Evolutionary conservation across 2,888 invertebrate genomes (phyloP).

Genomic region (Conus canariensis): DNA sequence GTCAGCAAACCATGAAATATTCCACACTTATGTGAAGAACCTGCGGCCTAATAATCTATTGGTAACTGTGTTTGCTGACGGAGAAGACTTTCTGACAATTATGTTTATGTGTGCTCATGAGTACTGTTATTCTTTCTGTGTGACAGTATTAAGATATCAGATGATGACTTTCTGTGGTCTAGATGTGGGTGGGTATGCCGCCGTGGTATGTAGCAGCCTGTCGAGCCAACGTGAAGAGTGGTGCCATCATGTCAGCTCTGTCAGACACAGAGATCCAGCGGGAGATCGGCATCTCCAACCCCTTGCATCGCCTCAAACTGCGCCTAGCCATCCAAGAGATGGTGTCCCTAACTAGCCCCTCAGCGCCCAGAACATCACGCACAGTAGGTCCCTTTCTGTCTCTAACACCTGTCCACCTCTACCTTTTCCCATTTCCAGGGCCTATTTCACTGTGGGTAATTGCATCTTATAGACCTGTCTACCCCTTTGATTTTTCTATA

Average conservation of each 20-base stretch:
- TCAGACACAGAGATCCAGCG: conserved; percentile 99
- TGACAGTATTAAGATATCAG: too few relatives aligned
- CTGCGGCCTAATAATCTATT: too few relatives aligned
- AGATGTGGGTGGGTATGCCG: conserved; percentile 99
- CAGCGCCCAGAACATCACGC: conserved; percentile 97
- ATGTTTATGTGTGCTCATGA: too few relatives aligned
- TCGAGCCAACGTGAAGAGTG: conserved; percentile 99
- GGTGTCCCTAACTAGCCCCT: conserved; percentile 98
- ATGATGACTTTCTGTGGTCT: not conserved
- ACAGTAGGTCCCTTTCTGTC: conserved; percentile 81
- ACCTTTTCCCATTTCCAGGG: not conserved
- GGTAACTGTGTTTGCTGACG: too few relatives aligned
- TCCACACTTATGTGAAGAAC: too few relatives aligned
- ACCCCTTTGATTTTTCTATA: too few relatives aligned
- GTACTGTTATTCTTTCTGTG: too few relatives aligned
- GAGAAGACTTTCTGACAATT: too few relatives aligned
- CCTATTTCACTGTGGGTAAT: too few relatives aligned
- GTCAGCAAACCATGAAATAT: too few relatives aligned
- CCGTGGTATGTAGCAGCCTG: conserved; percentile 99
- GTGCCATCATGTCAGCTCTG: conserved; percentile 99
- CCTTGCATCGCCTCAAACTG: conserved; percentile 94
- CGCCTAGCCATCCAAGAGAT: conserved; percentile 97
- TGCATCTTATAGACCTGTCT: too few relatives aligned
- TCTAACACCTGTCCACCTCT: not conserved
- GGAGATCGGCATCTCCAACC: conserved; percentile 93